These are phyloP conservation scores for Coenonympha arcania DNA, from an alignment of 2,888 invertebrate species.

Conservation along the genomic window DNA sequence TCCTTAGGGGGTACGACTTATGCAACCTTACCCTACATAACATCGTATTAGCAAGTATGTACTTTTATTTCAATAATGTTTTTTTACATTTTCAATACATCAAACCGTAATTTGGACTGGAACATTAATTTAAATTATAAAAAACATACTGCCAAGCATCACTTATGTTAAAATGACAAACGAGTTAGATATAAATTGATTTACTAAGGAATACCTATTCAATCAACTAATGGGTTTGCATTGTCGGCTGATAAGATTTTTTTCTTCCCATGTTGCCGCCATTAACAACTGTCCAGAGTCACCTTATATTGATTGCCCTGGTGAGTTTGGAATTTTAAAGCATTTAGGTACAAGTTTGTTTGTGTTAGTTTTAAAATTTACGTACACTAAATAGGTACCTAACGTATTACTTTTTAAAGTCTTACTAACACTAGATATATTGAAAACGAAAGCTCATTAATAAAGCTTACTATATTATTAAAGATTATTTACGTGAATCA, in stretches of 20 bases:
- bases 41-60: no score
- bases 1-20: no score
- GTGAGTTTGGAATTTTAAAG: slow-evolving; percentile 22
- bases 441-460: no score
- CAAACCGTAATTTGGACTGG: not conserved
- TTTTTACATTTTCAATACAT: not conserved
- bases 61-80: no score
- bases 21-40: no score
- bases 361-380: not conserved
- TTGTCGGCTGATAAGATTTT: slow-evolving; percentile 39
- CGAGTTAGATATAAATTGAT: slow-evolving; percentile 33
- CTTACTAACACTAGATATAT: no score
- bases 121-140: not conserved
- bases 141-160: not conserved
- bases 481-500: no score
- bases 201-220: slow-evolving; percentile 44
- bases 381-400: no score
- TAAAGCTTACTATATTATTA: no score
- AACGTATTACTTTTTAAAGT: no score
- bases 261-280: slow-evolving; percentile 29
- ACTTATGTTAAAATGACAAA: slow-evolving; percentile 17
- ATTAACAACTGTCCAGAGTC: slow-evolving; percentile 26
- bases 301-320: slow-evolving; percentile 31
- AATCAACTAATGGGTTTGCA: slow-evolving; percentile 51
- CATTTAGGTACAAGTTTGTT: not conserved